Conservation (phyloP, 2,797 vertebrate species). For the Cynodonichthys magdalenae region DNA sequence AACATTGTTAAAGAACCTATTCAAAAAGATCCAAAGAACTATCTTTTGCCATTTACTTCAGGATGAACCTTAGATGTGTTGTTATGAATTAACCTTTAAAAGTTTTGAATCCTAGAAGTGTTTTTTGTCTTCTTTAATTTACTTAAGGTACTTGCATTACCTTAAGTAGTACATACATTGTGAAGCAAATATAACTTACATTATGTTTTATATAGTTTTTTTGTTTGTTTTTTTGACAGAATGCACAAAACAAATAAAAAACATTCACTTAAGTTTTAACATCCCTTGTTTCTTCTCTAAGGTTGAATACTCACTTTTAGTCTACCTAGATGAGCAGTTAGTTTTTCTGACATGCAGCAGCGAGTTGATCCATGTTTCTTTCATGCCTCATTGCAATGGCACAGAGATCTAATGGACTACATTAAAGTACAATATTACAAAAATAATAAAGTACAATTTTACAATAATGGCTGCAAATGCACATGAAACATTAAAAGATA, state of each 20-base stretch:
- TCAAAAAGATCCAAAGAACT: no score
- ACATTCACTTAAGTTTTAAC: no score
- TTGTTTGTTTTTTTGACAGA: no score
- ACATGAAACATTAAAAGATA: not conserved
- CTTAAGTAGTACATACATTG: not conserved
- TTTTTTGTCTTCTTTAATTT: no score
- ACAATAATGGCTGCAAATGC: not conserved
- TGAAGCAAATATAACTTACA: not conserved
- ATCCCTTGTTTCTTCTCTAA: no score
- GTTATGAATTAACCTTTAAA: no score
- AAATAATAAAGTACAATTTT: not conserved
- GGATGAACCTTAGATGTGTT: no score
- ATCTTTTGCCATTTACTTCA: no score
- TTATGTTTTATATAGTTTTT: not conserved
- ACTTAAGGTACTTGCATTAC: no score
- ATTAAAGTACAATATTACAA: not conserved
- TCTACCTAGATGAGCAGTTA: not conserved
- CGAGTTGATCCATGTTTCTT: not conserved
- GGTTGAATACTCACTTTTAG: not conserved
- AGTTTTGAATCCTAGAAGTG: no score
- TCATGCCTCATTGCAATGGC: not conserved
- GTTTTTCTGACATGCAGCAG: not conserved
- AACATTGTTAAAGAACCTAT: no score
- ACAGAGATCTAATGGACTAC: not conserved
- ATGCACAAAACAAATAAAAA: no score